Evolutionary conservation across 2,113 vertebrate genomes (phyloP).

Genomic region (Larimichthys polyactis): DNA sequence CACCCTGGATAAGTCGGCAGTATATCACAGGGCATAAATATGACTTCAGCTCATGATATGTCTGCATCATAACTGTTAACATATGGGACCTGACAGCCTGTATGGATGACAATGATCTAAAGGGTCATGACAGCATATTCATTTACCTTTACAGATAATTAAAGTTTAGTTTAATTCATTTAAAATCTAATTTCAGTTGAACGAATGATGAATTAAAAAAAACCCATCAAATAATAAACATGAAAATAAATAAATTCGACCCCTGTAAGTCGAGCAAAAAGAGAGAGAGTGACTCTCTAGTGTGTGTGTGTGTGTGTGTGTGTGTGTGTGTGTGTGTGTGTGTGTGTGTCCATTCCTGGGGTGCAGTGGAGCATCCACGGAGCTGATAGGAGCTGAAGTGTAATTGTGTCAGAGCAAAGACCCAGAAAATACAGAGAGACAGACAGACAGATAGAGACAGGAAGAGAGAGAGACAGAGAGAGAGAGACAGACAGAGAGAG

Average conservation of each 20-base stretch:
- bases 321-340: conserved; percentile 37
- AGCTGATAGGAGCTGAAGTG: conserved; percentile 77
- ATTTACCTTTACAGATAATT: neutral
- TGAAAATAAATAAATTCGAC: conserved; percentile 4
- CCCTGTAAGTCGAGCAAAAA: neutral
- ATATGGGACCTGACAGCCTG: no score
- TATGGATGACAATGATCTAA: neutral
- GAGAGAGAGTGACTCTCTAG: conserved; percentile 6
- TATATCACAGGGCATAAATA: no score
- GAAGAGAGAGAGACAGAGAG: conserved; percentile 44
- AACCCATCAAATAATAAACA: conserved; percentile 3
- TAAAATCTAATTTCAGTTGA: neutral
- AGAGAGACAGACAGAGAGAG: neutral
- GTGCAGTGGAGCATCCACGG: conserved; percentile 71
- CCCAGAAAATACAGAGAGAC: conserved; percentile 71
- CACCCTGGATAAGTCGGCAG: no score
- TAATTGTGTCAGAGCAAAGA: conserved; percentile 79
- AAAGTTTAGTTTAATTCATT: neutral
- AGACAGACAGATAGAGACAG: conserved; percentile 66
- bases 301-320: conserved; percentile 24
- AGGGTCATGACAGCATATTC: neutral
- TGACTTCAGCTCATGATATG: no score
- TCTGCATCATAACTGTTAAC: no score
- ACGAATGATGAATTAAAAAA: neutral
- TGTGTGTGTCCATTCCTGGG: conserved; percentile 62